A percentile compares a stretch with the other conserved stretches of the same genome.
phyloP scores from a whole-genome alignment of 2,888 invertebrate genomes.

The Antheraea assamensis region DNA sequence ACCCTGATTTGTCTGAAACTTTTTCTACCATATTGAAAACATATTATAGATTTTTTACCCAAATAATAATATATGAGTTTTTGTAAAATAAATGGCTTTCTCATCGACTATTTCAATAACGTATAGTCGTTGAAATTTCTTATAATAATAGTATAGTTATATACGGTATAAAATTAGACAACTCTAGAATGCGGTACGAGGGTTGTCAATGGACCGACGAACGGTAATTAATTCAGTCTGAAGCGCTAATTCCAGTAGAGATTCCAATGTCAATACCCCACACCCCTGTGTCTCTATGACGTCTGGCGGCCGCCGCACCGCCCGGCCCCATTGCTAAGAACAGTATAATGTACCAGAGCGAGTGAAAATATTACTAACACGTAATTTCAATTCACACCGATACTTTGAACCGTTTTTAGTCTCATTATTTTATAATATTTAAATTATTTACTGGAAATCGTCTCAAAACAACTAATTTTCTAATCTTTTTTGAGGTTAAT shows the following conservation, averaged over 20 bases:
- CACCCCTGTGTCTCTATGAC: constrained; percentile 1
- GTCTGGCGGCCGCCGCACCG: neutral
- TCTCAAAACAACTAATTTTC: too few species aligned
- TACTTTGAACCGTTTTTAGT: neutral
- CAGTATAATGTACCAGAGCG: neutral
- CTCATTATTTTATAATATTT: neutral
- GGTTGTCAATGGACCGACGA: constrained; percentile 62
- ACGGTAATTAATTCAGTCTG: constrained; percentile 72
- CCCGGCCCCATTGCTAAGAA: neutral
- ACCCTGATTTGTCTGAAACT: too few species aligned
- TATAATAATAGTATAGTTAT: neutral
- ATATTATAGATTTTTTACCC: too few species aligned
- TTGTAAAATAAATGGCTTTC: too few species aligned
- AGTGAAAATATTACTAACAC: neutral
- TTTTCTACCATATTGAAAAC: too few species aligned
- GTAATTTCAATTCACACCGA: neutral
- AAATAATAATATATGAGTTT: too few species aligned
- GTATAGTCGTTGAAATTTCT: too few species aligned
- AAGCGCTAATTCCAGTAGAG: constrained; percentile 69
- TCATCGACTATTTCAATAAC: too few species aligned
- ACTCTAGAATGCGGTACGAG: constrained; percentile 34
- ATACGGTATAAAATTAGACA: neutral
- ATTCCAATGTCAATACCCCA: constrained; percentile 45
- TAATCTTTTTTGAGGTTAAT: too few species aligned
- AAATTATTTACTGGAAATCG: too few species aligned